Evolutionary conservation across 37 sponge, comb jelly and placozoan species (phyloP), one percentile per base, ranked within the genome.

Genomic region (Axinella damicornis): DNA sequence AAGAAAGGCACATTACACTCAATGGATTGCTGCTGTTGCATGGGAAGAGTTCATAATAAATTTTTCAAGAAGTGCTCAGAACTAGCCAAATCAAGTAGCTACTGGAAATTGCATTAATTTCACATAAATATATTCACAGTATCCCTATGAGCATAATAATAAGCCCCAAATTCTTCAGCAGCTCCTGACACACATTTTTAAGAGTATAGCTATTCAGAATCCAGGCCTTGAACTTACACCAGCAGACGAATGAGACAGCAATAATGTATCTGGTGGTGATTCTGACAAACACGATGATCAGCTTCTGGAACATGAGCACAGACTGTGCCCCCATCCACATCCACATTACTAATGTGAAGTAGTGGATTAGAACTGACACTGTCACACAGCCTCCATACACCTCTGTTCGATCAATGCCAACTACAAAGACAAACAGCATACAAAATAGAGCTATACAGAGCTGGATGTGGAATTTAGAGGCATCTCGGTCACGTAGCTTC

Each of bases 301-400:
- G 64, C 63, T 77, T 77, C 69, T 77, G 74, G 59, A 77, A 69
- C 64, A 80, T 74, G 22, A 77, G 57, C 46, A 85, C 28, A 30
- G 85, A 76, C 55, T 78, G 65, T 14, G 41, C 73, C 22, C 65
- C 85, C 77, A 77, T 84, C 76, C 76, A 84, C 76, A 73, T 72
- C 46, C 56, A 37, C 0, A 53, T 63, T 9, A 60, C 74, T 55
- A 84, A 52, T 21, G 66, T 73, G 65, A 84, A 84, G 85, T 84
- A 85, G 86, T 85, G 86, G 32, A 85, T 32, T 24, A 87, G 61
- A 17, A 78, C 81, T 39, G 76, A 77, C 9, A 78, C 73, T 32
- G 73, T 35, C 68, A 77, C 73, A 63, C 87, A 87, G 37, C 64
- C 87, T 38, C 46, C 87, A 22, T 53, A 60, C 33, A 53, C 20